phyloP scores from a whole-genome alignment of 2,888 invertebrate species.

The Dolichomitus sp. region DNA sequence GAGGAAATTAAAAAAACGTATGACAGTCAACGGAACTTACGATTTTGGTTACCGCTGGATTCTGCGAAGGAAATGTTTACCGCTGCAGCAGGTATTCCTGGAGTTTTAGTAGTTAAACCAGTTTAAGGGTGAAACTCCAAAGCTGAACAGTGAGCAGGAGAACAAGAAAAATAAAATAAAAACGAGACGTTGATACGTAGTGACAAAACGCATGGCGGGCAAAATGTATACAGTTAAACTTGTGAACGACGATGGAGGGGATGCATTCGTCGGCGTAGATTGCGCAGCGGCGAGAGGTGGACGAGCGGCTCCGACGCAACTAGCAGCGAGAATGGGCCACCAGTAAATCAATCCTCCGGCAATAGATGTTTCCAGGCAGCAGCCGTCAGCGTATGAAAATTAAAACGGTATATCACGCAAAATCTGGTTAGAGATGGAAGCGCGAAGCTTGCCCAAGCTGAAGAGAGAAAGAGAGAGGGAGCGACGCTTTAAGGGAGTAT shows the following conservation, averaged over 20 bases:
- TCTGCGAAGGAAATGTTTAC: background rate
- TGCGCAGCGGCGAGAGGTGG: conserved; percentile 25
- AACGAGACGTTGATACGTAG: background rate
- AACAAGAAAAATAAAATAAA: background rate
- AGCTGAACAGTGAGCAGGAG: background rate
- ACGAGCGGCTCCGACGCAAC: conserved; percentile 37
- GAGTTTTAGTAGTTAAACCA: background rate
- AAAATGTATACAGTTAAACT: background rate
- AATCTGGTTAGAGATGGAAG: conserved; percentile 65
- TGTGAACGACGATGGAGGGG: conserved; percentile 32
- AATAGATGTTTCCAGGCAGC: conserved; percentile 76
- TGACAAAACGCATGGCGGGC: conserved; percentile 27
- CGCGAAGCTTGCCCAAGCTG: conserved; percentile 1
- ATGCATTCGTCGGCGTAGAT: conserved; percentile 62
- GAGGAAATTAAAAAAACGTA: background rate
- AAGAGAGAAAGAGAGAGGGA: conserved; percentile 4
- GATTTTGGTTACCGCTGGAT: background rate
- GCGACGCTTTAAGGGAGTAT: conserved; percentile 77
- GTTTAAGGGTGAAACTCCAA: background rate
- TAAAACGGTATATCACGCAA: conserved; percentile 75
- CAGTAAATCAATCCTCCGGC: conserved; percentile 79
- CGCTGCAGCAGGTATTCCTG: background rate
- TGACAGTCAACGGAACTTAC: background rate
- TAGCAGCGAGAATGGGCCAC: conserved; percentile 64
- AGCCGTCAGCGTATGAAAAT: conserved; percentile 74